Evolutionary conservation across 2,113 vertebrate genomes (phyloP).

Genomic region (Pluvianellus socialis): DNA sequence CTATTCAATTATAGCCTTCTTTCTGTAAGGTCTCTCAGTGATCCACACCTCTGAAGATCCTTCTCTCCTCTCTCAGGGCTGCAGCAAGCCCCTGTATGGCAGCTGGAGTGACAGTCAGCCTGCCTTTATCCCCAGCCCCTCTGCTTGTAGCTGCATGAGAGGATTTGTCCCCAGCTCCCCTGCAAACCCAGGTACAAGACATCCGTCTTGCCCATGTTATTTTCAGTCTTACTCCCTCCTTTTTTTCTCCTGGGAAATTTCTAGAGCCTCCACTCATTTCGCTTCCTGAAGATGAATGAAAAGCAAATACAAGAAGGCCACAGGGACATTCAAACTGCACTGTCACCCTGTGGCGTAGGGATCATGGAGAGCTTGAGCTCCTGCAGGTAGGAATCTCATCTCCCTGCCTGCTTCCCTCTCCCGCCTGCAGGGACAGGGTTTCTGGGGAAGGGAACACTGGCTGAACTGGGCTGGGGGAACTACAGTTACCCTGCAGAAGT

Average conservation of each 20-base stretch:
- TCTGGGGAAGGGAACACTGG: neutral
- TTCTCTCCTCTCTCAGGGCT: neutral
- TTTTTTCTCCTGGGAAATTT: neutral
- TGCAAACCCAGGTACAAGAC: neutral
- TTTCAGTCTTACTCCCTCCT: neutral
- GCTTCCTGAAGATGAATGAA: neutral
- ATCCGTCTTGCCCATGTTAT: neutral
- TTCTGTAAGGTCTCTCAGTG: neutral
- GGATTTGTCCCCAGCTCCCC: neutral
- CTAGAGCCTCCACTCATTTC: neutral
- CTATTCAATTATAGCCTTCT: neutral
- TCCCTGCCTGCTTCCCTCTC: neutral
- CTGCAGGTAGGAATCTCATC: neutral
- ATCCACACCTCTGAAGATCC: neutral
- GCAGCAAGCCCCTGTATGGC: neutral
- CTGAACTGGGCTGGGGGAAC: neutral
- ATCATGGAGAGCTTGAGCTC: neutral
- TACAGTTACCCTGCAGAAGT: neutral
- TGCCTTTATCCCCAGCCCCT: neutral
- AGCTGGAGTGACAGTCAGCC: neutral
- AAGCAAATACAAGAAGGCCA: neutral
- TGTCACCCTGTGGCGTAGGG: accelerated
- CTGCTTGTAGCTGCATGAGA: neutral
- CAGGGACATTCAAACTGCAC: neutral
- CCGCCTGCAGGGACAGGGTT: neutral